Evolutionary conservation across 2,888 invertebrate genomes (phyloP).

Genomic region (Sycophila texana): DNA sequence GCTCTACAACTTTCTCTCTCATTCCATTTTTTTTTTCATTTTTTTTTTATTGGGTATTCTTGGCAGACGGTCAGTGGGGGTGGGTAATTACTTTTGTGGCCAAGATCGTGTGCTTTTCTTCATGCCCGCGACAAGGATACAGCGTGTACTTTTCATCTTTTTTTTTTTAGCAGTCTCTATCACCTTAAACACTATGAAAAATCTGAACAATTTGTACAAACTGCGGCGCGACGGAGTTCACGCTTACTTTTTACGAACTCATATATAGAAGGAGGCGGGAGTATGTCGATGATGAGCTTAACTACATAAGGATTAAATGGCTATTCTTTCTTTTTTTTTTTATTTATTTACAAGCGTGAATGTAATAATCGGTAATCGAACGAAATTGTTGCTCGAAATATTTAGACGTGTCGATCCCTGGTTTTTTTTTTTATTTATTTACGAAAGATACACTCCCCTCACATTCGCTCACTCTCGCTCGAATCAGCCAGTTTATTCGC

Average conservation of each 20-base stretch:
- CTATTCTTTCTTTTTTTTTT: neutral
- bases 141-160: neutral
- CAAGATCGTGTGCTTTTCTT: no score
- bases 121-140: neutral
- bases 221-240: neutral
- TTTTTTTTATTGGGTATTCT: no score
- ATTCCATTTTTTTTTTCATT: no score
- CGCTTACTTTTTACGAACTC: conserved; percentile 6
- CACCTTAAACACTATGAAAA: conserved; percentile 22
- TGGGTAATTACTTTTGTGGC: no score
- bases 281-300: conserved; percentile 12
- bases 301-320: conserved; percentile 20
- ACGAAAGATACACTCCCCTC: conserved; percentile 38
- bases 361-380: conserved; percentile 23
- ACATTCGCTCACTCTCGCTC: conserved; percentile 17
- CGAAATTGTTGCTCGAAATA: conserved; percentile 43
- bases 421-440: conserved; percentile 11
- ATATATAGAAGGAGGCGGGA: neutral
- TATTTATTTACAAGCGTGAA: conserved; percentile 47
- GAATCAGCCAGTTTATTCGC: conserved; percentile 36
- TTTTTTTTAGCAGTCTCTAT: conserved; percentile 19
- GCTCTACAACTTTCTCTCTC: no score
- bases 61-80: no score
- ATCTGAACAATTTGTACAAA: conserved; percentile 46
- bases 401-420: conserved; percentile 52